Conservation (phyloP, 2,113 vertebrate species). For the Oreocharis arfaki region DNA sequence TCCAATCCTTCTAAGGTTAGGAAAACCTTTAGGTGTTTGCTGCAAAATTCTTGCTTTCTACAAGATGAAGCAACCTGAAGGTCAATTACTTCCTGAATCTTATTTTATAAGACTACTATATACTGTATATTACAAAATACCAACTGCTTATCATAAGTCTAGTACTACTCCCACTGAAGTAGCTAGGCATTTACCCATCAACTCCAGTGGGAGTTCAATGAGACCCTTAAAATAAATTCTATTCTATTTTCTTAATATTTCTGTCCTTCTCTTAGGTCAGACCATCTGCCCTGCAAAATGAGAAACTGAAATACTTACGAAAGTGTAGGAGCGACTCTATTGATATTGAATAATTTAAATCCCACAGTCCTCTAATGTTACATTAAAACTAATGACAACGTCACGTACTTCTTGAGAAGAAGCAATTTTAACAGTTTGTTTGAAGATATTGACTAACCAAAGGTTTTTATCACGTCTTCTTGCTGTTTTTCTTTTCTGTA, state of each 20-base stretch:
- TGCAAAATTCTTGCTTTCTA: not conserved
- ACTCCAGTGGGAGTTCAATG: constrained; percentile 15
- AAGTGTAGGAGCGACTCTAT: not conserved
- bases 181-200: not conserved
- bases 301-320: not conserved
- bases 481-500: not conserved
- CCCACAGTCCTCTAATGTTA: not conserved
- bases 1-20: not conserved
- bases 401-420: not conserved
- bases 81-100: not conserved
- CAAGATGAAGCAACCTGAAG: not conserved
- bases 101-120: not conserved
- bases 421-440: not conserved
- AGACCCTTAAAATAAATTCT: not conserved
- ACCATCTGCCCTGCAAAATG: not conserved
- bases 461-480: not conserved
- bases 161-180: constrained; percentile 10
- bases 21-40: not conserved
- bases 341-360: not conserved
- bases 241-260: constrained; percentile 11
- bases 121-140: not conserved
- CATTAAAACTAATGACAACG: not conserved
- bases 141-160: not conserved
- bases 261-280: not conserved
- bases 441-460: not conserved